phyloP scores from a whole-genome alignment of 2,113 vertebrate genomes.

The Leptodactylus fuscus region DNA sequence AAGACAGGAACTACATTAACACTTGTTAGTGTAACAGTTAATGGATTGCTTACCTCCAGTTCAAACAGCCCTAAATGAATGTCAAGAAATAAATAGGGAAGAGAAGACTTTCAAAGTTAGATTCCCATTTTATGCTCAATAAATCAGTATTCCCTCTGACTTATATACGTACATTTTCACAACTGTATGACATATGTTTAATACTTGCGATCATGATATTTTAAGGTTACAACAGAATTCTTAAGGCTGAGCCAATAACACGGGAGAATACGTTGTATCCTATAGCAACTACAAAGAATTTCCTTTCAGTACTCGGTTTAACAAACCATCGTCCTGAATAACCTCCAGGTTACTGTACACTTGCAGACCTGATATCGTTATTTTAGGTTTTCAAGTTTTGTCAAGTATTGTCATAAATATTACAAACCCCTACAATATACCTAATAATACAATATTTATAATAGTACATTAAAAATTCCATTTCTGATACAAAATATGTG shows the following conservation, averaged over 20 bases:
- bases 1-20: constrained; percentile 78
- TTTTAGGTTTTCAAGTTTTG: not conserved
- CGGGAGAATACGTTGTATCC: constrained; percentile 5
- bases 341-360: no score
- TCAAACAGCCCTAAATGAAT: constrained; percentile 66
- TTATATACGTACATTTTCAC: constrained; percentile 19
- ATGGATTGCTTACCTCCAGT: constrained; percentile 71
- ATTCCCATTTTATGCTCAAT: constrained; percentile 60
- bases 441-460: no score
- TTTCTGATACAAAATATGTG: no score
- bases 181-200: constrained; percentile 41
- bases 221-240: not conserved
- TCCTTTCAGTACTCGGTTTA: no score
- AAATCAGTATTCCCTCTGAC: constrained; percentile 49
- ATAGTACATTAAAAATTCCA: no score
- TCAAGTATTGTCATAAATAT: not conserved
- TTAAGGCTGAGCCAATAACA: not conserved
- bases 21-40: constrained; percentile 74
- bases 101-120: constrained; percentile 59
- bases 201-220: not conserved
- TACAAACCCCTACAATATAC: no score
- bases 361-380: not conserved
- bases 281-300: not conserved
- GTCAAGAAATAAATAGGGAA: constrained; percentile 61
- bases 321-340: no score